Evolutionary conservation across 2,797 vertebrate genomes (phyloP).

Genomic region (Schizopygopsis malacanthus): DNA sequence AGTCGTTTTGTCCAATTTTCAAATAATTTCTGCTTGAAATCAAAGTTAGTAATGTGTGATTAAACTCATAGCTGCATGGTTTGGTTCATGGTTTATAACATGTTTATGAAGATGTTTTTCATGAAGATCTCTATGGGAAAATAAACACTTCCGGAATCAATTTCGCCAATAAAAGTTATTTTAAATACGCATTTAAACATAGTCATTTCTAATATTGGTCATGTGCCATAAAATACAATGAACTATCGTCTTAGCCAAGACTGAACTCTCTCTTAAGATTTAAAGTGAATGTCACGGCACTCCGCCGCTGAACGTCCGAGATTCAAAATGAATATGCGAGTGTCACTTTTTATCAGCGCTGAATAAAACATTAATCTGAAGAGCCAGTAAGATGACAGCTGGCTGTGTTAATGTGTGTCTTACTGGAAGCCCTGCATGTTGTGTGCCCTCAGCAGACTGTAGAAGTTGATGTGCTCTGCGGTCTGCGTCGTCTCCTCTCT

Average conservation of each 20-base stretch:
- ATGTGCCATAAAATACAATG: neutral
- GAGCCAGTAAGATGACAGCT: neutral
- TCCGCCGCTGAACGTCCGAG: neutral
- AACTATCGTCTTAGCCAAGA: neutral
- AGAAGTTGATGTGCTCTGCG: conserved; percentile 90
- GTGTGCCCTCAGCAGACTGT: conserved; percentile 92
- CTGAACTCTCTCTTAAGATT: neutral
- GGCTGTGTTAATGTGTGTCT: conserved; percentile 64
- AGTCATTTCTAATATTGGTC: neutral
- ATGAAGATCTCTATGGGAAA: neutral
- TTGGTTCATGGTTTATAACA: neutral
- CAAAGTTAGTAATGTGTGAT: neutral
- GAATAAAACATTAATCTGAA: neutral
- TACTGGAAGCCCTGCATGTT: conserved; percentile 93
- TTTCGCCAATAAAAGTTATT: neutral
- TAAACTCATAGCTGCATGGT: neutral
- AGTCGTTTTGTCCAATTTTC: neutral
- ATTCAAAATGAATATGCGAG: conserved; percentile 13
- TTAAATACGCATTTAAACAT: neutral
- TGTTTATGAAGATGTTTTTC: neutral
- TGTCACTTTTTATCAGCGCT: neutral
- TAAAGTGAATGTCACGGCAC: neutral
- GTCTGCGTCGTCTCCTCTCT: conserved; percentile 89
- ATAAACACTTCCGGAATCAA: neutral
- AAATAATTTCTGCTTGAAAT: neutral